Evolutionary conservation across 2,797 vertebrate genomes (phyloP).

Genomic region (Microhierax caerulescens): DNA sequence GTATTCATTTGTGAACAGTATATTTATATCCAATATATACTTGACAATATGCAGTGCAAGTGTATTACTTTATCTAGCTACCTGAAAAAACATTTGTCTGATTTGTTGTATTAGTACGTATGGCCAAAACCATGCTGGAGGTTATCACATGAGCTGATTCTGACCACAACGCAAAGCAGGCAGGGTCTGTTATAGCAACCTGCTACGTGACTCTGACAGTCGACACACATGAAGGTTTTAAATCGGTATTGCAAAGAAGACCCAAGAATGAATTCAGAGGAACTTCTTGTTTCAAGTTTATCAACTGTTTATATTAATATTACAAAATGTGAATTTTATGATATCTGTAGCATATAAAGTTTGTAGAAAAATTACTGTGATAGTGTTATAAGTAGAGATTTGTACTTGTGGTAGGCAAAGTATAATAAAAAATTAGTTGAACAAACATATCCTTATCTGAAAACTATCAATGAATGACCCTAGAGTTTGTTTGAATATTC

Average conservation of each 20-base stretch:
- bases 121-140: neutral
- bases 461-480: neutral
- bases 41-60: neutral
- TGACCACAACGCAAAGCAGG: neutral
- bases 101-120: neutral
- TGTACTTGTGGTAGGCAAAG: neutral
- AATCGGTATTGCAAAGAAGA: neutral
- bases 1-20: neutral
- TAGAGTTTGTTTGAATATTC: neutral
- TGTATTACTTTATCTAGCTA: neutral
- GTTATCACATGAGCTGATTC: neutral
- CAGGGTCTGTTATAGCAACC: neutral
- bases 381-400: neutral
- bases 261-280: neutral
- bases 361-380: neutral
- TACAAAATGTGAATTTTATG: neutral
- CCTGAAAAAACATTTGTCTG: neutral
- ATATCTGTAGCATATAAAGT: neutral
- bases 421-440: neutral
- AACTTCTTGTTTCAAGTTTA: neutral
- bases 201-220: neutral
- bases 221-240: neutral
- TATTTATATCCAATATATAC: neutral
- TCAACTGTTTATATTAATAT: neutral
- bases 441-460: neutral